Evolutionary conservation across 30 jellyfish, hydroid and myxozoan genomes (phyloP).

Genomic region (Aurelia aurita): DNA sequence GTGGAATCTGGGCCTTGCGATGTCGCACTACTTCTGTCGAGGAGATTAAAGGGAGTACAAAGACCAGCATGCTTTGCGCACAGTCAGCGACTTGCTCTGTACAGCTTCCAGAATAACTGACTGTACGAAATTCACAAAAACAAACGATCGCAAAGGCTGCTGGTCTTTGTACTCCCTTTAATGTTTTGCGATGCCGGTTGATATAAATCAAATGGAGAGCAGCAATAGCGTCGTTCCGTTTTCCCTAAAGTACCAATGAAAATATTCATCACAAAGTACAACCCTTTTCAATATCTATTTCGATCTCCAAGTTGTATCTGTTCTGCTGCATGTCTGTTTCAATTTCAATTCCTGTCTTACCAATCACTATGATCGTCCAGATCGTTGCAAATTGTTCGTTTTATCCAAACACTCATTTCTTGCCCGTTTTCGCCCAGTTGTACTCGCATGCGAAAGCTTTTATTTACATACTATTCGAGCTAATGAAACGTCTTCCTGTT

Average conservation of each 20-base stretch:
- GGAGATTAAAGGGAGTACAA: too few species aligned
- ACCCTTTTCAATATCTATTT: slow-evolving; percentile 38
- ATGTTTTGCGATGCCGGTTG: too few species aligned
- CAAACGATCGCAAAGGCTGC: too few species aligned
- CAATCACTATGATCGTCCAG: slow-evolving; percentile 39
- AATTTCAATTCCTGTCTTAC: slow-evolving; percentile 46
- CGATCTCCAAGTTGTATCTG: slow-evolving; percentile 33
- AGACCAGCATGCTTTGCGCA: too few species aligned
- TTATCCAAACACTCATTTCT: slow-evolving; percentile 59
- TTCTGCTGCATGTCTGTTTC: slow-evolving; percentile 34
- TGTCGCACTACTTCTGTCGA: too few species aligned
- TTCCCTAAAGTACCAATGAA: slow-evolving; percentile 32
- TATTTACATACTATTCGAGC: slow-evolving; percentile 46
- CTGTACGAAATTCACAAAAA: too few species aligned
- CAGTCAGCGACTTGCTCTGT: too few species aligned
- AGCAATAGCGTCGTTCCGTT: too few species aligned
- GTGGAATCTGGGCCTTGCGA: too few species aligned
- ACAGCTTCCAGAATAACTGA: too few species aligned
- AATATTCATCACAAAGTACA: slow-evolving; percentile 22
- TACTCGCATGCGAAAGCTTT: slow-evolving; percentile 45
- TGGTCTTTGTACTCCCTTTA: too few species aligned
- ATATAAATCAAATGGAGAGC: too few species aligned
- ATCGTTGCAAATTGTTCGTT: slow-evolving; percentile 39
- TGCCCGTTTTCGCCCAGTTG: slow-evolving; percentile 46
- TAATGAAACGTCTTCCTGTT: slow-evolving; percentile 40